These are phyloP conservation scores for Lasioglossum lativentre DNA, from an alignment of 2,888 invertebrate species.

Conservation along the genomic window DNA sequence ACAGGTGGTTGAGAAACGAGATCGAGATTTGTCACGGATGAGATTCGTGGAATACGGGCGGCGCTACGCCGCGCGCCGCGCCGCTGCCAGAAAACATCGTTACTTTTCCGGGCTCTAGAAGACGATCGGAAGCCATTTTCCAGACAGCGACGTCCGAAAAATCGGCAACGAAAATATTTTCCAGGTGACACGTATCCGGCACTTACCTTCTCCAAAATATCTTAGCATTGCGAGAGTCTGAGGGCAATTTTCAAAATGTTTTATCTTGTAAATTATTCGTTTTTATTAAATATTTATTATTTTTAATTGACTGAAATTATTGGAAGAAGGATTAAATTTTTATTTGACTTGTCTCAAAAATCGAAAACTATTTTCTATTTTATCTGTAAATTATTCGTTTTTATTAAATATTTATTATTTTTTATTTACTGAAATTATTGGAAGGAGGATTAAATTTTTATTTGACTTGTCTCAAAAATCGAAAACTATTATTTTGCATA, in stretches of 20 bases:
- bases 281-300: neutral
- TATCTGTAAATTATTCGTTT: too few species aligned
- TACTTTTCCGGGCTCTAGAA: constrained; percentile 34
- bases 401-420: too few species aligned
- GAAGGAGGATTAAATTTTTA: too few species aligned
- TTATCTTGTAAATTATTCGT: neutral
- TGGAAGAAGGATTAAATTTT: too few species aligned
- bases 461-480: too few species aligned
- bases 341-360: too few species aligned
- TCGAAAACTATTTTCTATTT: too few species aligned
- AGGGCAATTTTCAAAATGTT: neutral
- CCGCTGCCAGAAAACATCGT: constrained; percentile 44
- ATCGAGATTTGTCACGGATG: constrained; percentile 63
- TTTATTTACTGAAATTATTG: too few species aligned
- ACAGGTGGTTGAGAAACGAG: constrained; percentile 67
- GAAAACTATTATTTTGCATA: too few species aligned
- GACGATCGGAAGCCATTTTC: constrained; percentile 29
- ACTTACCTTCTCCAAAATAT: neutral
- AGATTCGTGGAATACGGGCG: constrained; percentile 40
- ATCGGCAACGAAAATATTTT: neutral
- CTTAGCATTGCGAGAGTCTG: neutral
- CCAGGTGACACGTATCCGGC: neutral
- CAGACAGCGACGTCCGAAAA: neutral
- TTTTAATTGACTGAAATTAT: too few species aligned
- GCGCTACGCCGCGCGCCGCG: neutral